A percentile compares a stretch with the other conserved stretches of the same genome.
Conservation (phyloP, 2,888 invertebrate species). For the Endomychus coccineus region DNA sequence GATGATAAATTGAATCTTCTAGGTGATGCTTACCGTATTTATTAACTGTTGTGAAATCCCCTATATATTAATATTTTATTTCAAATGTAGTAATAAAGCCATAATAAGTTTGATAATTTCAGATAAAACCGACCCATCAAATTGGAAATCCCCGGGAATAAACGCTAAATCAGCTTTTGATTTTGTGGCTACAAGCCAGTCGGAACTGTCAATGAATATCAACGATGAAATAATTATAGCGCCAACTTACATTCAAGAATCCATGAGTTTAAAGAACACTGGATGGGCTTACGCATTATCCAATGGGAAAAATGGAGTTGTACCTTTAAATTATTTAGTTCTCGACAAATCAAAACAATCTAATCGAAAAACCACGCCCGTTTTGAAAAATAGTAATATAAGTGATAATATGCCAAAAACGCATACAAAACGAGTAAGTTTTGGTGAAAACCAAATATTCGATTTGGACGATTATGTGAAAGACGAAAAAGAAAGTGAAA, state of each 20-base stretch:
- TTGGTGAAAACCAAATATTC: slow-evolving; percentile 41
- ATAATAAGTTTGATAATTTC: too few species aligned
- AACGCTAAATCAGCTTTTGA: slow-evolving; percentile 64
- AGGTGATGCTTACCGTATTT: too few species aligned
- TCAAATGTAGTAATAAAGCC: too few species aligned
- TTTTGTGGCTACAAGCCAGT: slow-evolving; percentile 62
- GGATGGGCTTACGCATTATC: slow-evolving; percentile 63
- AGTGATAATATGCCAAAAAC: slow-evolving; percentile 23
- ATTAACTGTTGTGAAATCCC: too few species aligned
- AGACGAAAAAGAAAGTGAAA: slow-evolving; percentile 1
- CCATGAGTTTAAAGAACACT: slow-evolving; percentile 52
- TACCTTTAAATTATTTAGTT: slow-evolving; percentile 56
- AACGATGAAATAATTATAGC: slow-evolving; percentile 77
- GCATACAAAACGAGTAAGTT: slow-evolving; percentile 39
- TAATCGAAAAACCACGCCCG: slow-evolving; percentile 8
- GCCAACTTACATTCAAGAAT: slow-evolving; percentile 72
- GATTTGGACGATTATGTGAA: slow-evolving; percentile 30
- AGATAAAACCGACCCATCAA: slow-evolving; percentile 52
- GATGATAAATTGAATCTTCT: too few species aligned
- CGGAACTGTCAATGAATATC: slow-evolving; percentile 69
- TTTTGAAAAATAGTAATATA: slow-evolving; percentile 18
- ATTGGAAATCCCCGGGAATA: slow-evolving; percentile 60
- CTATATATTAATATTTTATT: too few species aligned
- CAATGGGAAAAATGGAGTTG: slow-evolving; percentile 52
- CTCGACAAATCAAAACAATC: slow-evolving; percentile 27